Percentiles rank a stretch among this genome's conserved stretches.
These are phyloP conservation scores for Hirtodrosophila histrioides DNA, from an alignment of 2,888 invertebrate genomes.

Conservation along the genomic window DNA sequence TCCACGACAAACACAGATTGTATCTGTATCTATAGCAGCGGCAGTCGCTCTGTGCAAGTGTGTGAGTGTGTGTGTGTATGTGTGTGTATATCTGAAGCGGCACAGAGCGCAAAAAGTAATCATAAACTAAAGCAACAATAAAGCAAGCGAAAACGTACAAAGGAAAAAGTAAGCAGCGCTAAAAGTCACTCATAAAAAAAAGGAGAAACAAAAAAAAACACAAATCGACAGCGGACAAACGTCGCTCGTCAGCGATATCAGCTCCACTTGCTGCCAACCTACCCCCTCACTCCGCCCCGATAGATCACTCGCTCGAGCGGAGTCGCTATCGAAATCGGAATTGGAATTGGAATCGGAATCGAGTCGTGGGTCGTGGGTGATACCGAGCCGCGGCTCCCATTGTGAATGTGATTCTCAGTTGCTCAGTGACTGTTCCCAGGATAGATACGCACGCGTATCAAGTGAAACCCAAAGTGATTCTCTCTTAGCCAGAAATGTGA, in stretches of 20 bases:
- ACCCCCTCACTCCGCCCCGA: neutral
- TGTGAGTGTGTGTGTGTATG: slow-evolving; percentile 28
- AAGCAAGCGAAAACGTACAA: slow-evolving; percentile 52
- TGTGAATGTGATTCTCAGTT: slow-evolving; percentile 4
- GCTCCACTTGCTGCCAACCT: slow-evolving; percentile 22
- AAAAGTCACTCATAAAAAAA: slow-evolving; percentile 51
- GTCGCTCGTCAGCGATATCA: slow-evolving; percentile 39
- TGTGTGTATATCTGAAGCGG: slow-evolving; percentile 46
- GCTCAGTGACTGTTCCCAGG: slow-evolving; percentile 6
- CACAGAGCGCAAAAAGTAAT: slow-evolving; percentile 66
- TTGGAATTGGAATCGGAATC: neutral
- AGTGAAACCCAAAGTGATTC: slow-evolving; percentile 25
- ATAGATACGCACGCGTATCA: slow-evolving; percentile 3
- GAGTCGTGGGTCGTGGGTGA: slow-evolving; percentile 17
- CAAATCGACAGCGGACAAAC: slow-evolving; percentile 32
- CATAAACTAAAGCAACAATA: slow-evolving; percentile 66
- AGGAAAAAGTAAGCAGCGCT: slow-evolving; percentile 47
- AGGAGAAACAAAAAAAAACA: slow-evolving; percentile 15
- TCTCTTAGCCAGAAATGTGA: slow-evolving; percentile 36
- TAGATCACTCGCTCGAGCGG: slow-evolving; percentile 4
- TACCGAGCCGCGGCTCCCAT: too few relatives aligned
- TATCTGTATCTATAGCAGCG: slow-evolving; percentile 68
- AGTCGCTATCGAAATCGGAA: too few relatives aligned
- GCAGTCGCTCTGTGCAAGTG: slow-evolving; percentile 28
- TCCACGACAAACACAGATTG: slow-evolving; percentile 68